phyloP scores from a whole-genome alignment of 2,888 invertebrate species.

The Malthinus flaveolus region DNA sequence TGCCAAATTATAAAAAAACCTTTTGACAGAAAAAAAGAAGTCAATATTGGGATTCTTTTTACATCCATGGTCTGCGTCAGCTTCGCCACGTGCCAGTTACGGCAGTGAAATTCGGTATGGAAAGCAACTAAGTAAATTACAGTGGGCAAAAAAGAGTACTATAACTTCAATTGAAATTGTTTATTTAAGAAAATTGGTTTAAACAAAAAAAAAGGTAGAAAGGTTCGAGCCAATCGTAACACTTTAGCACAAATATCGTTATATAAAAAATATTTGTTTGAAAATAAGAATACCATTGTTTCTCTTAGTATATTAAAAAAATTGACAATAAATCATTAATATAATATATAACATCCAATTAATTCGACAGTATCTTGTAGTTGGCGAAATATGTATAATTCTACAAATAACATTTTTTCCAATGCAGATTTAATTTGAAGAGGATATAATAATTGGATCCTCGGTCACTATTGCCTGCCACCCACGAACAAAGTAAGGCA shows the following conservation, averaged over 20 bases:
- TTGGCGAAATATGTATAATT: constrained; percentile 47
- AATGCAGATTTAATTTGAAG: constrained; percentile 39
- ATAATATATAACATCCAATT: constrained; percentile 52
- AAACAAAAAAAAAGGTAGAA: neutral
- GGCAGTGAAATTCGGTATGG: too few relatives aligned
- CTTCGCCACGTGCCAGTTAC: too few relatives aligned
- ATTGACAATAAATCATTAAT: constrained; percentile 56
- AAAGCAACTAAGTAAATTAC: too few relatives aligned
- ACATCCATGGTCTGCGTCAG: too few relatives aligned
- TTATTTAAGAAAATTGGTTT: neutral
- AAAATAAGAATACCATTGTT: constrained; percentile 32
- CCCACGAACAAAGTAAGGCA: constrained; percentile 54
- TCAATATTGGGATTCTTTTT: too few relatives aligned
- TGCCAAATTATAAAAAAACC: too few relatives aligned
- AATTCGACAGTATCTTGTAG: constrained; percentile 40
- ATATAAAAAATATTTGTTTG: constrained; percentile 10
- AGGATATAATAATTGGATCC: constrained; percentile 37
- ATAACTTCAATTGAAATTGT: too few relatives aligned
- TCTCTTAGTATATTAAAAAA: constrained; percentile 55
- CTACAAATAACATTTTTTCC: constrained; percentile 54
- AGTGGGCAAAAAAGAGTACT: too few relatives aligned
- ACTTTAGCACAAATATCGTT: constrained; percentile 1
- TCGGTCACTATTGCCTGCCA: constrained; percentile 52
- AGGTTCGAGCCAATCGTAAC: neutral
- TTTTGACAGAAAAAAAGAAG: too few relatives aligned